Conservation (phyloP, 2,797 vertebrate genomes). For the Danio albolineatus region DNA sequence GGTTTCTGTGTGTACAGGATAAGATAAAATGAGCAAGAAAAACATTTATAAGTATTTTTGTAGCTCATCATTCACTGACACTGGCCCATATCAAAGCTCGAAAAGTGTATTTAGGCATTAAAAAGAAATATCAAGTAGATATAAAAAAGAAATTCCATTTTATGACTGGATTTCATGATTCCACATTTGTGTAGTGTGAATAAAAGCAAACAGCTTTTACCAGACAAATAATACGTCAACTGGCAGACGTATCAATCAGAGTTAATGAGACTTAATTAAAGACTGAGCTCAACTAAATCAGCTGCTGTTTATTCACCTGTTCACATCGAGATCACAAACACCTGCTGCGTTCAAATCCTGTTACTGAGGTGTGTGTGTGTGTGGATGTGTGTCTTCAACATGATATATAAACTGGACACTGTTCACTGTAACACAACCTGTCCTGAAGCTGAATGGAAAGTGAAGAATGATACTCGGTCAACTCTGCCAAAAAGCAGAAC, state of each 20-base stretch:
- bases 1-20: too few species aligned
- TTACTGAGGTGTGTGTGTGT: neutral
- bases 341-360: slow-evolving; percentile 10
- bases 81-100: too few species aligned
- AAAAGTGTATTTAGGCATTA: too few species aligned
- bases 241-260: neutral
- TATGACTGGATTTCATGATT: too few species aligned
- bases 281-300: neutral
- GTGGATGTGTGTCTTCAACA: slow-evolving; percentile 1
- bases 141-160: too few species aligned
- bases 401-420: neutral
- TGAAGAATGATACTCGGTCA: slow-evolving; percentile 12
- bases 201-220: neutral
- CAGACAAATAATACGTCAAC: neutral
- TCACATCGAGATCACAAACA: slow-evolving; percentile 1
- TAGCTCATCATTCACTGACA: too few species aligned
- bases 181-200: neutral
- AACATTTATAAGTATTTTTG: too few species aligned
- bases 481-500: slow-evolving; percentile 21
- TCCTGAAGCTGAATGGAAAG: slow-evolving; percentile 2
- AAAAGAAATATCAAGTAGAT: too few species aligned
- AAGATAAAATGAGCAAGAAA: too few species aligned
- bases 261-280: slow-evolving; percentile 30
- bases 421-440: slow-evolving; percentile 7
- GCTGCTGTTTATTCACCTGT: slow-evolving; percentile 33